Evolutionary conservation across 2,113 vertebrate genomes (phyloP).

Genomic region (Vulpes lagopus): DNA sequence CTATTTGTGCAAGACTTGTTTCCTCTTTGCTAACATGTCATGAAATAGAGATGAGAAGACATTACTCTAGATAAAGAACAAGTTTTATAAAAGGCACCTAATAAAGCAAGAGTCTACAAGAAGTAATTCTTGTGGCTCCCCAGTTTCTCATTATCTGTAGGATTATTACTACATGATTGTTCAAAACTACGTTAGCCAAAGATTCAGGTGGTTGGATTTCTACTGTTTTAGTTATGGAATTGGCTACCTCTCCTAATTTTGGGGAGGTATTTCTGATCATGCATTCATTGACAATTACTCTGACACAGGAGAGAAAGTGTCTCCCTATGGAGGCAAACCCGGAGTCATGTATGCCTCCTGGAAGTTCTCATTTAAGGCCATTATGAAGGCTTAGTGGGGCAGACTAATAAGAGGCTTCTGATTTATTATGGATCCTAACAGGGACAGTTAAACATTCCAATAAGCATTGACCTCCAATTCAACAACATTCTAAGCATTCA

Average conservation of each 20-base stretch:
- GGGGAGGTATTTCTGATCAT: not conserved
- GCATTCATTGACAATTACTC: not conserved
- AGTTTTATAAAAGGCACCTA: not conserved
- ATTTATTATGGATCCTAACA: not conserved
- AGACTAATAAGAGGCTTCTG: not conserved
- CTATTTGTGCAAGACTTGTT: not conserved
- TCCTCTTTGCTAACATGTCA: not conserved
- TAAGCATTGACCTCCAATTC: not conserved
- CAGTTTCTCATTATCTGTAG: not conserved
- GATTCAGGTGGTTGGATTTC: not conserved
- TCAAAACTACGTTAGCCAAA: not conserved
- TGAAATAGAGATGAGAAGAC: not conserved
- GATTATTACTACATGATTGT: not conserved
- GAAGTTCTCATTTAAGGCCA: not conserved
- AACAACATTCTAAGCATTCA: not conserved
- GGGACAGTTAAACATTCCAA: not conserved
- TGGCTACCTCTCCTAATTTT: not conserved
- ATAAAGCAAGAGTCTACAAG: not conserved
- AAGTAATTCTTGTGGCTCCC: accelerated
- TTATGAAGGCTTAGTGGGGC: not conserved
- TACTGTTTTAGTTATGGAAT: not conserved
- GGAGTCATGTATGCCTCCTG: not conserved
- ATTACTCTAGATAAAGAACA: not conserved
- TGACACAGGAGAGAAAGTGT: not conserved
- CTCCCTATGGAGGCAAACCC: not conserved